Conservation (phyloP, 2,888 invertebrate species). For the Athalia circularis region DNA sequence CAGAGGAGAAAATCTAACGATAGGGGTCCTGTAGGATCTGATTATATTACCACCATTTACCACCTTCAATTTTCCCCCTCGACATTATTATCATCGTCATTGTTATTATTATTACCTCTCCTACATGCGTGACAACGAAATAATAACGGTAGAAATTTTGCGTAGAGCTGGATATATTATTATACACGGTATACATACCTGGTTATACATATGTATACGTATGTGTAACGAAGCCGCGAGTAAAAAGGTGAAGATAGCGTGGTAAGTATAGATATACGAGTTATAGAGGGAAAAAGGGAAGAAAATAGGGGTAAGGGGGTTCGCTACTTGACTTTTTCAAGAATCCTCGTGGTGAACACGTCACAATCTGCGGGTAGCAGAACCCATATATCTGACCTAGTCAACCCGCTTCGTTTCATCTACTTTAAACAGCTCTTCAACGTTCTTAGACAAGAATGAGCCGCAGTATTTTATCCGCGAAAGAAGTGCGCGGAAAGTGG, state of each 20-base stretch:
- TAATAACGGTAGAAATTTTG: constrained; percentile 14
- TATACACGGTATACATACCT: not conserved
- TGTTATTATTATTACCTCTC: too few species aligned
- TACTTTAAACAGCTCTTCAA: constrained; percentile 15
- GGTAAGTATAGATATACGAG: not conserved
- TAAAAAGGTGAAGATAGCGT: too few species aligned
- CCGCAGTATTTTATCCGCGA: not conserved
- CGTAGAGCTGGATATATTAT: not conserved
- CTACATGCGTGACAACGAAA: constrained; percentile 2
- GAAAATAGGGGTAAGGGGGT: not conserved
- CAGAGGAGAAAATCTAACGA: too few species aligned
- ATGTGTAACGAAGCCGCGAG: not conserved
- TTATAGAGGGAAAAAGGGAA: not conserved
- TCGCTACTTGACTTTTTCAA: not conserved
- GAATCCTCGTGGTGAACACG: constrained; percentile 13
- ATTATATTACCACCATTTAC: constrained; percentile 34
- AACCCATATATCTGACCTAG: constrained; percentile 14
- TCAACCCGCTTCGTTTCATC: constrained; percentile 23
- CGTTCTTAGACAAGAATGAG: constrained; percentile 1
- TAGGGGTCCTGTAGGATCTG: too few species aligned
- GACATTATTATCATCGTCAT: not conserved
- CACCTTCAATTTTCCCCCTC: not conserved
- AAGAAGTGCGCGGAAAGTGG: constrained; percentile 4
- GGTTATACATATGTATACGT: not conserved
- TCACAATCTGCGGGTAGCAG: constrained; percentile 3